Base-by-base conservation (phyloP, 1,140 invertebrate species). In the Caerostris extrusa region DNA sequence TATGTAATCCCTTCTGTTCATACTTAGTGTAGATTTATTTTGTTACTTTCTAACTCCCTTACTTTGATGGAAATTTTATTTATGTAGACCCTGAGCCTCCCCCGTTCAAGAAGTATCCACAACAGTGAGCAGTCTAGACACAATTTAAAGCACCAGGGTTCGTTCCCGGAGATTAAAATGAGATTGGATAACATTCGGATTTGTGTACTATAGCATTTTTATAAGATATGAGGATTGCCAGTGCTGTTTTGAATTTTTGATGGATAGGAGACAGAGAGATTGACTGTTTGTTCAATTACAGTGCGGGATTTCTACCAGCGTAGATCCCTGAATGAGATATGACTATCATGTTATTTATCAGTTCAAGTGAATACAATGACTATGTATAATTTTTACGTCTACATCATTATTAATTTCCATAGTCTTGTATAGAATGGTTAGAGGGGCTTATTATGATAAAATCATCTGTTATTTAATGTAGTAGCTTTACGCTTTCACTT, bases 1-100 rank as follows among this genome's bases (percentile, higher is more conserved):
- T 17, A 56, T 89, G 87, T 89, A 89, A 89, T 89, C 87, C 87
- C 87, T 71, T 90, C 14, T 71, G 87, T 90, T 69, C 64, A 71
- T 90, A 90, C 53, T 90, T 90, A 34, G 19, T 50, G 14, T 57
- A 12, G 19, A 34, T 17, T 10, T 69, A 34, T 87, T 87, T 53
- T 53, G n/a, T 10, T 77, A 10, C 12, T 50, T 34, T 50, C 69
- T n/a, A 10, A 8, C 67, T n/a, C n/a, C n/a, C 71, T 87, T 87
- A 19, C 60, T 87, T 87, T 87, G 85, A 61, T 61, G 85, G 19
- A 64, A 87, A 87, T 57, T 50, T 53, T 61, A 53, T 58, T 50
- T 64, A 61, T 87, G 57, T 87, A 64, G 10, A 7, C 60, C 60
- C 14, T 77, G 10, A 64, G 57, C 60, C 57, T 58, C 60, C n/a